Base-by-base conservation (phyloP, 53 echinoderm and acorn worm species). In the Luidia sarsii region DNA sequence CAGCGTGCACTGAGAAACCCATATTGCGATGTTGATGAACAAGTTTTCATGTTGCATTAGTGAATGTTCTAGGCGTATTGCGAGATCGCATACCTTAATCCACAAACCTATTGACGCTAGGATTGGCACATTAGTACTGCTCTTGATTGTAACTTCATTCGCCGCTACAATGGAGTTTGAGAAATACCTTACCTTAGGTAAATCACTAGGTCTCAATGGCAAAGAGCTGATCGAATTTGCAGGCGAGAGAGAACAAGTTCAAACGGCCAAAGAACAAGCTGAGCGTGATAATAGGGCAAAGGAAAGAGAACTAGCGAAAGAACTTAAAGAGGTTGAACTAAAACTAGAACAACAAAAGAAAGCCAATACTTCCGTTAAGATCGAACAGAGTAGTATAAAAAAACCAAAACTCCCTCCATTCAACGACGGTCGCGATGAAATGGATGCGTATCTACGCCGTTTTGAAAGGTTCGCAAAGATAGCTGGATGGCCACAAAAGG, bases 391-490 rank as follows among this genome's bases (percentile, higher is more conserved):
- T 19, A 35, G 9, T 35, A 16, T 33, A 4, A 84, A 35, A 48
- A 25, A 45, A 7, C 84, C 84, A 21, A 84, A 84, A 39, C 43
- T 84, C 24, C 84, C 64, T 32, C 5, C 24, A 0, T 84, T 72
- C 29, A 84, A 50, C 4, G 80, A 86, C 22, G 61, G 79, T 16
- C 30, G 37, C 3, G 88, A 81, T 11, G 67, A 82, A 25, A 72
- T 87, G 64, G 82, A 82, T 27, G 63, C 74, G 14, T 87, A 71
- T 52, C 39, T 87, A 38, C 6, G 51, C 2, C 37, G 82, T n/a
- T 87, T 87, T 74, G 88, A 87, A 52, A 49, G 82, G 2, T 82
- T 64, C 50, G 88, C 88, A 14, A 39, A 39, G 7, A 50, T 38
- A 4, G 52, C 51, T 1, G 32, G 66, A n/a, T 87, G 88, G 88